Evolutionary conservation across 2,113 vertebrate species (phyloP).

Genomic region (Atractosteus spatula): DNA sequence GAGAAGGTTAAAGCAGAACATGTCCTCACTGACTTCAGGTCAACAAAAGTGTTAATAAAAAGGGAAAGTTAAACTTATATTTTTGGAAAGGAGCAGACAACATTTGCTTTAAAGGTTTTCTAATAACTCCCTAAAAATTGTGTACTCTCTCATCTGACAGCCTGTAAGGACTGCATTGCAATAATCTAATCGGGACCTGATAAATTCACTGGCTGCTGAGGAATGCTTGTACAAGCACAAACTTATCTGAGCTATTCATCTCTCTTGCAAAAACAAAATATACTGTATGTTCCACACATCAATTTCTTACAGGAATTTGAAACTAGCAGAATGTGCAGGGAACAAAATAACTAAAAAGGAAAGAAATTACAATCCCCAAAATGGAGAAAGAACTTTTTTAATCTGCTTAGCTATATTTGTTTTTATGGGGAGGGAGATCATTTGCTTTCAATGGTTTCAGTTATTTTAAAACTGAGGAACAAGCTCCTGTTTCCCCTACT

Average conservation of each 20-base stretch:
- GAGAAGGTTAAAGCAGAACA: too few relatives aligned
- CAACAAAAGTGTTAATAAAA: too few relatives aligned
- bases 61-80: too few relatives aligned
- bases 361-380: conserved; percentile 41
- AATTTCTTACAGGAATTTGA: conserved; percentile 47
- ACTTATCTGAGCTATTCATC: conserved; percentile 62
- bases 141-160: neutral
- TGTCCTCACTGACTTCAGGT: too few relatives aligned
- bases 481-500: too few relatives aligned
- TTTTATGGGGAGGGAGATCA: conserved; percentile 31
- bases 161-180: conserved; percentile 42
- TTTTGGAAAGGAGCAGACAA: neutral
- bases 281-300: conserved; percentile 49
- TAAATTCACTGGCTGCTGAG: conserved; percentile 45
- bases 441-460: neutral
- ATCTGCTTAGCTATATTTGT: conserved; percentile 40
- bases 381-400: conserved; percentile 46
- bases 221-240: conserved; percentile 63
- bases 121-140: neutral
- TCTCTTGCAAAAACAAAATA: conserved; percentile 43
- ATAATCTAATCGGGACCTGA: conserved; percentile 49
- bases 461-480: too few relatives aligned
- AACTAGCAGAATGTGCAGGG: conserved; percentile 41
- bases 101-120: neutral
- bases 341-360: conserved; percentile 20